Percentiles rank a stretch among this genome's conserved stretches.
These are phyloP conservation scores for Drosophila subpulchrella DNA, from an alignment of 1,140 invertebrate species.

Conservation along the genomic window DNA sequence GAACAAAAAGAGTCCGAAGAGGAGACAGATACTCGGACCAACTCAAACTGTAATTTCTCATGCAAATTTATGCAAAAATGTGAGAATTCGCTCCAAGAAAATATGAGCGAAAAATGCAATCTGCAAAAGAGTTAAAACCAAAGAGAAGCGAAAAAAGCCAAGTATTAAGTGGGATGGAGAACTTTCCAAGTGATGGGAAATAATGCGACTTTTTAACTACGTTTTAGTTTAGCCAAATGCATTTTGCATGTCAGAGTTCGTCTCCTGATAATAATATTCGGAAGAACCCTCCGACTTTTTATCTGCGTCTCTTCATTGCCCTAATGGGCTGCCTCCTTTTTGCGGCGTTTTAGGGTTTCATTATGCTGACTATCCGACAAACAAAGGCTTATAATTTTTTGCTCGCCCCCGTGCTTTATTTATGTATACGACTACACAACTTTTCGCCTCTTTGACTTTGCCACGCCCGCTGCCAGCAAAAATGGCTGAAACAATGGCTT, in stretches of 20 bases:
- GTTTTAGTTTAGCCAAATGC: slow-evolving; percentile 68
- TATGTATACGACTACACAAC: slow-evolving; percentile 33
- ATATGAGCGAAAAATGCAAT: slow-evolving; percentile 46
- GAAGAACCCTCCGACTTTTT: slow-evolving; percentile 35
- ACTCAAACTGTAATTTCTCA: slow-evolving; percentile 63
- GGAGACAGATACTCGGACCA: slow-evolving; percentile 27
- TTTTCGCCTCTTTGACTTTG: slow-evolving; percentile 3
- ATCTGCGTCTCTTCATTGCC: slow-evolving; percentile 48
- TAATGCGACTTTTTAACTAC: slow-evolving; percentile 81
- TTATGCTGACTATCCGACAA: slow-evolving; percentile 56
- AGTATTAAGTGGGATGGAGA: slow-evolving; percentile 32
- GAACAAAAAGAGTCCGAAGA: slow-evolving; percentile 14
- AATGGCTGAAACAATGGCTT: slow-evolving; percentile 60
- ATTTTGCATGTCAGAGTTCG: slow-evolving; percentile 75
- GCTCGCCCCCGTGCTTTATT: slow-evolving; percentile 23
- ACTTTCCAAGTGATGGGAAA: slow-evolving; percentile 76
- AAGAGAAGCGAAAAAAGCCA: slow-evolving; percentile 5
- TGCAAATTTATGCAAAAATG: slow-evolving; percentile 77
- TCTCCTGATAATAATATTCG: slow-evolving; percentile 68
- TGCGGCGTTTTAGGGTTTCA: slow-evolving; percentile 46
- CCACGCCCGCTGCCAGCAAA: slow-evolving; percentile 39
- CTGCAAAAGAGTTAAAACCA: slow-evolving; percentile 43
- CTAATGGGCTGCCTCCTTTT: slow-evolving; percentile 39
- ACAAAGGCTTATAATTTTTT: slow-evolving; percentile 76
- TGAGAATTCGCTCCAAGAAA: slow-evolving; percentile 60